Base-by-base conservation (phyloP, 1,140 invertebrate species). In the Pachyrhynchus sulphureomaculatus region DNA sequence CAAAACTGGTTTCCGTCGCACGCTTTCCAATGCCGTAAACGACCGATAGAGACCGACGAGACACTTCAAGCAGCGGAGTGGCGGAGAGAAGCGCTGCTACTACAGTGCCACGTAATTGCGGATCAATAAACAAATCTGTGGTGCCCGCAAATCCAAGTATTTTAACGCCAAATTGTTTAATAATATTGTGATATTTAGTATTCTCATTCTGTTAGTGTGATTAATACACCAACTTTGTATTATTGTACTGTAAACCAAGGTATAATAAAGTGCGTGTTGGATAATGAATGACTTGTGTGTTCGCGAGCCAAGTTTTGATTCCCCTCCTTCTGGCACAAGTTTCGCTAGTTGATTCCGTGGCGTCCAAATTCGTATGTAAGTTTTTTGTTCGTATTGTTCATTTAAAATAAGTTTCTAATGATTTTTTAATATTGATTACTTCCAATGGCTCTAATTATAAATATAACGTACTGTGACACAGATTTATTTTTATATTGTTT, bases 141-240 rank as follows among this genome's bases (percentile, higher is more conserved):
- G 66, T 71, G 68, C 66, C 69, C 64, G 65, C 64, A 69, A 69
- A 73, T 72, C 64, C 68, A 74, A 72, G 69, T 71, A 72, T 74
- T 74, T 62, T 68, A 73, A 74, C 74, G 74, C 72, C 72, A 74
- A 75, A 74, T 73, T 68, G 68, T 72, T 70, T 66, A 72, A 72
- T 57, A 59, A 68, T 55, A 74, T 73, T 75, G 73, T 75, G 73
- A 75, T 75, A 75, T 73, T 73, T 72, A 75, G 72, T 75, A 75
- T 75, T 73, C 68, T 72, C 67, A 67, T 70, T 69, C 44, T 57
- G 66, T 65, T 68, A 62, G 69, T 71, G 70, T 72, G 68, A 70
- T 72, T 68, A 64, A 62, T 64, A 61, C 63, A 68, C 59, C 60
- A 59, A 66, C 64, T 52, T 65, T 69, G 54, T 60, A 62, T 55